Percentiles rank a stretch among this genome's conserved stretches.
These are phyloP conservation scores for Protobothrops mucrosquamatus DNA, from an alignment of 2,113 vertebrate genomes.

Conservation along the genomic window DNA sequence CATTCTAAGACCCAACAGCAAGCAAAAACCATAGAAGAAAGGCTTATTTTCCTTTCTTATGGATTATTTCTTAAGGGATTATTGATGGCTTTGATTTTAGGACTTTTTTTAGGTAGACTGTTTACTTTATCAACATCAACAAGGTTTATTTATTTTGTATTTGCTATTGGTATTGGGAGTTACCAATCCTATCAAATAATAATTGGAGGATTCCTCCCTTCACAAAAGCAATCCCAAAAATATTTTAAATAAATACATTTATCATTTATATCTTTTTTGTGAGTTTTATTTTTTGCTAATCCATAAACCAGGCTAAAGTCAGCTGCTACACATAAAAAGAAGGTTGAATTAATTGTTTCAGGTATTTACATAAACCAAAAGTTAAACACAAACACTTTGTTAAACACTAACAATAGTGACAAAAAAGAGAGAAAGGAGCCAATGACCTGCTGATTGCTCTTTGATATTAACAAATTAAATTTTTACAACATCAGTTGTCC, in stretches of 20 bases:
- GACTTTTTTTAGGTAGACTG: no score
- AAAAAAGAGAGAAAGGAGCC: neutral
- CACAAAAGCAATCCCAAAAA: no score
- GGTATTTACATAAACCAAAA: neutral
- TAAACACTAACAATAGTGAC: neutral
- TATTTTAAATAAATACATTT: neutral
- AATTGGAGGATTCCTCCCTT: no score
- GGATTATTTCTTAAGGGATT: no score
- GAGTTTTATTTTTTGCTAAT: neutral
- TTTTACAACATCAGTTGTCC: neutral
- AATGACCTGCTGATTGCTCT: neutral
- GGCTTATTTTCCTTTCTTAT: no score
- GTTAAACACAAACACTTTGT: neutral
- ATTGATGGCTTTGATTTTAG: no score
- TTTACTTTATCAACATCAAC: no score
- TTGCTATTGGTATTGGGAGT: no score
- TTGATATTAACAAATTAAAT: neutral
- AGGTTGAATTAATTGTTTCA: neutral
- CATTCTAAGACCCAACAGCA: neutral
- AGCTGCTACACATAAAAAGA: neutral
- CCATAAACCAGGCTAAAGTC: neutral
- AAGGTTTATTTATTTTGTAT: no score
- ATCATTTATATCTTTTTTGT: neutral
- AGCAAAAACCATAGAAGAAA: no score
- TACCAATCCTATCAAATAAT: no score